phyloP scores from a whole-genome alignment of 2,888 invertebrate species.

The Chrysolina haemoptera region DNA sequence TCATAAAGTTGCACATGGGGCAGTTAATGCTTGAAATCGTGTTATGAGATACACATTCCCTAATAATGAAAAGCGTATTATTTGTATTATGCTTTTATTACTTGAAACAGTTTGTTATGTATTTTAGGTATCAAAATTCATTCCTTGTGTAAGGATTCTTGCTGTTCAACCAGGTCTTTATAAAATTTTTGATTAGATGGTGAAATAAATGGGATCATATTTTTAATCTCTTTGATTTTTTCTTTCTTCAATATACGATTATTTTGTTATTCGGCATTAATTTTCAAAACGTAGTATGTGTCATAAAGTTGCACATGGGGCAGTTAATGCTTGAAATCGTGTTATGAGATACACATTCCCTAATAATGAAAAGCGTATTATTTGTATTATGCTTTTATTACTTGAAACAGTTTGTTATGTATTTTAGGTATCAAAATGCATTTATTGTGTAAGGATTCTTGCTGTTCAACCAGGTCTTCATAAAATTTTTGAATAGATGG shows the following conservation, averaged over 20 bases:
- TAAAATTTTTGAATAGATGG: slow-evolving; percentile 13
- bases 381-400: neutral
- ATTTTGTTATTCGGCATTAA: too few relatives aligned
- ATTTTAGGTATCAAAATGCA: neutral
- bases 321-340: neutral
- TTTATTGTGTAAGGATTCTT: neutral
- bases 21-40: too few relatives aligned
- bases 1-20: too few relatives aligned
- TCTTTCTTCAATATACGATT: slow-evolving; percentile 10
- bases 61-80: too few relatives aligned
- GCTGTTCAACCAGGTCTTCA: neutral
- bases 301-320: slow-evolving; percentile 18
- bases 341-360: neutral
- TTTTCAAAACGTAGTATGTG: too few relatives aligned
- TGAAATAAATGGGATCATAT: slow-evolving; percentile 21
- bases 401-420: slow-evolving; percentile 2
- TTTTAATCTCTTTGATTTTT: slow-evolving; percentile 20
- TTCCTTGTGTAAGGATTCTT: slow-evolving; percentile 1
- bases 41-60: too few relatives aligned
- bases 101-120: too few relatives aligned
- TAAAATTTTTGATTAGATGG: slow-evolving; percentile 16
- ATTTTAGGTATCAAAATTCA: neutral
- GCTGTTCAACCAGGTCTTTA: neutral
- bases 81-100: too few relatives aligned
- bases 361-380: neutral